Evolutionary conservation across 2,113 vertebrate species (phyloP).

Genomic region (Fulmarus glacialis): DNA sequence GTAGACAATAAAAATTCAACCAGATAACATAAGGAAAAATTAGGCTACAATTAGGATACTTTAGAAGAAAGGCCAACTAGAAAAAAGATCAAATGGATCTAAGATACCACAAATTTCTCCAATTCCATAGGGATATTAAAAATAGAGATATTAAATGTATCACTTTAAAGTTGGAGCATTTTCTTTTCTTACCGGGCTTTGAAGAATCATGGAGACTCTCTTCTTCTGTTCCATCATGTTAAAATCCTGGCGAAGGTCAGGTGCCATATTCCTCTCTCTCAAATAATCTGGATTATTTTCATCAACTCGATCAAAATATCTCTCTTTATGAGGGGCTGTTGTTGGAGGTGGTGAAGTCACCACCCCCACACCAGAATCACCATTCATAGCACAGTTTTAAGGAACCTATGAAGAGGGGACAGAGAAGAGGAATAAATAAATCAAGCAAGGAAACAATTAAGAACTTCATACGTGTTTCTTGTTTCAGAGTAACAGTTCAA

Average conservation of each 20-base stretch:
- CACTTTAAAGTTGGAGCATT: neutral
- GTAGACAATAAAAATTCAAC: neutral
- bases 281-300: conserved; percentile 96
- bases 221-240: conserved; percentile 99
- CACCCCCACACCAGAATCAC: conserved; percentile 91
- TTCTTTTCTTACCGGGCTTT: conserved; percentile 88
- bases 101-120: neutral
- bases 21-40: neutral
- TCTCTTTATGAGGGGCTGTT: conserved; percentile 95
- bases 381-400: conserved; percentile 88
- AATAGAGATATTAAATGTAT: neutral
- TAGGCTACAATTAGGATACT: neutral
- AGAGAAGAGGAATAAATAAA: neutral
- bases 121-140: neutral
- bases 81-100: neutral
- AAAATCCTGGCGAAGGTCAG: conserved; percentile 97
- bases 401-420: conserved; percentile 3
- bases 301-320: conserved; percentile 96
- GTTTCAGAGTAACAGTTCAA: neutral
- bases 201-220: conserved; percentile 98
- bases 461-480: accelerated
- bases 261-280: conserved; percentile 97
- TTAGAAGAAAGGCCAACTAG: neutral
- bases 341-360: conserved; percentile 96
- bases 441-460: neutral